phyloP scores from a whole-genome alignment of 2,113 vertebrate species.

The Ploceus nigricollis region DNA sequence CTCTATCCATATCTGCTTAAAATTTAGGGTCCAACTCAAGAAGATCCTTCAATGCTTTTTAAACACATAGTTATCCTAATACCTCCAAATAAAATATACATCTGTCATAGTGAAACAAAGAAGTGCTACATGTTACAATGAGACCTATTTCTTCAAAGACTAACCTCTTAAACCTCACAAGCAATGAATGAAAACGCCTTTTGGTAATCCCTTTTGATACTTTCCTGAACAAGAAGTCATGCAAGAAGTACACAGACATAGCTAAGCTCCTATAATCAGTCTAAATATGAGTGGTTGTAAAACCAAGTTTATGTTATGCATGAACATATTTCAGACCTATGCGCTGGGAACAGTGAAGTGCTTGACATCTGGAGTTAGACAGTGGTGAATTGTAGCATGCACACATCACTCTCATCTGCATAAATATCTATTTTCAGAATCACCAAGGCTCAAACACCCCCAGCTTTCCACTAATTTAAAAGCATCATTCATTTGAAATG shows the following conservation, averaged over 20 bases:
- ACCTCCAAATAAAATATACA: not conserved
- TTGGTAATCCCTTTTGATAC: not conserved
- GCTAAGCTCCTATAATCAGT: not conserved
- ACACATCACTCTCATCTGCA: conserved; percentile 34
- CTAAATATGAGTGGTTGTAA: not conserved
- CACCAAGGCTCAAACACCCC: not conserved
- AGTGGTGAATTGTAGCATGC: conserved; percentile 13
- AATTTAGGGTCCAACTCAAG: not conserved
- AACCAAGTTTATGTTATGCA: conserved; percentile 28
- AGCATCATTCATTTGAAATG: not conserved
- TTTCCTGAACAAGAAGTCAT: not conserved
- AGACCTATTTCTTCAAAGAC: not conserved
- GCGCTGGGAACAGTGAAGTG: conserved; percentile 41
- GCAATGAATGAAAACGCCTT: not conserved
- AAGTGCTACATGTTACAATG: not conserved
- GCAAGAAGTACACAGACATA: not conserved
- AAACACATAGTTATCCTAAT: not conserved
- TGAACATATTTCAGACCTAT: conserved; percentile 45
- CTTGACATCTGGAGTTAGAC: conserved; percentile 60
- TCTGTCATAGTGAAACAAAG: not conserved
- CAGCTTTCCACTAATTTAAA: not conserved
- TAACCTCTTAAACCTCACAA: not conserved
- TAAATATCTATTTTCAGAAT: conserved; percentile 43
- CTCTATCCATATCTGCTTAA: not conserved
- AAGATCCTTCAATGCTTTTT: not conserved